Conservation (phyloP, 1,140 invertebrate species). For the Pissodes strobi region DNA sequence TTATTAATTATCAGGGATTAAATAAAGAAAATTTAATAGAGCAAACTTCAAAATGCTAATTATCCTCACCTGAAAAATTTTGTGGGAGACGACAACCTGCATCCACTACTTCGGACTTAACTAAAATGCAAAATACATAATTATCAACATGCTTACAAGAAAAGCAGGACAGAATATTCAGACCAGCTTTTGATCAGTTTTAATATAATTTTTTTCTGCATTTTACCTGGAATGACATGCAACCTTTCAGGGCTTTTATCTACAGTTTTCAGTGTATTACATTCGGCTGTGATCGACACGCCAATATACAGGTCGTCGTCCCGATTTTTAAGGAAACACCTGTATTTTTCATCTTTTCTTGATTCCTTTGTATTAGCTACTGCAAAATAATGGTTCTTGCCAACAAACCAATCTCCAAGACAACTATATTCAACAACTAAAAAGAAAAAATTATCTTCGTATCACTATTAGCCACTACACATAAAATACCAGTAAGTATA, state of each 20-base stretch:
- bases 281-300: slow-evolving; percentile 90
- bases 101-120: slow-evolving; percentile 82
- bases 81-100: slow-evolving; percentile 89
- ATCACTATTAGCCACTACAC: too few relatives aligned
- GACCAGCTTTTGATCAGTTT: too few relatives aligned
- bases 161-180: not conserved
- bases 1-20: too few relatives aligned
- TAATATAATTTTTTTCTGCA: too few relatives aligned
- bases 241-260: slow-evolving; percentile 92
- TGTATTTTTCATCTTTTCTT: slow-evolving; percentile 88
- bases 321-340: slow-evolving; percentile 91
- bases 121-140: slow-evolving; percentile 52
- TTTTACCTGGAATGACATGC: slow-evolving; percentile 72
- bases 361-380: slow-evolving; percentile 94
- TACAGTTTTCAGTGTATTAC: slow-evolving; percentile 88
- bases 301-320: slow-evolving; percentile 90
- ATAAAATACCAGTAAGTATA: too few relatives aligned
- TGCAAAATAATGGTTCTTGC: slow-evolving; percentile 93
- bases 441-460: too few relatives aligned
- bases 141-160: not conserved
- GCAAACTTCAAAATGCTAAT: too few relatives aligned
- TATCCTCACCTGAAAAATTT: slow-evolving; percentile 82
- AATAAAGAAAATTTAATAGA: too few relatives aligned
- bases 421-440: slow-evolving; percentile 89
- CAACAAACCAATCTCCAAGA: slow-evolving; percentile 93